Evolutionary conservation across 2,888 invertebrate genomes (phyloP), one percentile per base, ranked within the genome.

Genomic region (Drosophila macrothrix): DNA sequence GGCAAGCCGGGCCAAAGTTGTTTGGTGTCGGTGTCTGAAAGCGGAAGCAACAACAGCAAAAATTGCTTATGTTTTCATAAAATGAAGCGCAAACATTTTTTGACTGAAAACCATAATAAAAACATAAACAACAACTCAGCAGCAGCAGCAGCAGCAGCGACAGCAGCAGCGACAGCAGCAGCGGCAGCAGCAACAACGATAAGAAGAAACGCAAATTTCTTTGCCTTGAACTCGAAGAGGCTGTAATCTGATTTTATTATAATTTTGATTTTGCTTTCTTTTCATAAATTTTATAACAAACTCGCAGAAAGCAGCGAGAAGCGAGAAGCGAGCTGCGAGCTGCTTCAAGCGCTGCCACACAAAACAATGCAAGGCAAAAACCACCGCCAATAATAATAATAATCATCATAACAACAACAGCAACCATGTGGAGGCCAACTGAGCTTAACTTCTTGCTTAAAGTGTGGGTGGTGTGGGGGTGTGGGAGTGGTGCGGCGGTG

Each of bases 211-310:
- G n/a, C 31, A 49, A 68, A 70, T 71, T 71, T 58, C 59, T 54
- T 69, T 67, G 53, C 67, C 71, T 65, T 54, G 71, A 76, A 73
- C 69, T 66, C 59, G 43, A 80, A 86, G 79, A 66, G 84, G 83
- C 90, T 88, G 88, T 91, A 91, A 87, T 87, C 86, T 80, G 91
- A 87, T 86, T 86, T 86, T 88, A 91, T 91, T 86, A 91, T 87
- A 88, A 90, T 87, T 91, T 87, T 87, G 91, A 86, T 87, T 87
- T 91, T 83, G 91, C 91, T 88, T 88, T 91, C 90, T 91, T 87
- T 91, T 87, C 87, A 87, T 91, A 87, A 91, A 87, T 91, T 91
- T 90, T 90, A 91, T 88, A 87, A 91, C 80, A 91, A 91, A 80
- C 88, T 73, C 83, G 56, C 69, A 50, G 63, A 52, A 31, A 41